These are phyloP conservation scores for Pyrgilauda ruficollis DNA, from an alignment of 2,113 vertebrate species.

Conservation along the genomic window DNA sequence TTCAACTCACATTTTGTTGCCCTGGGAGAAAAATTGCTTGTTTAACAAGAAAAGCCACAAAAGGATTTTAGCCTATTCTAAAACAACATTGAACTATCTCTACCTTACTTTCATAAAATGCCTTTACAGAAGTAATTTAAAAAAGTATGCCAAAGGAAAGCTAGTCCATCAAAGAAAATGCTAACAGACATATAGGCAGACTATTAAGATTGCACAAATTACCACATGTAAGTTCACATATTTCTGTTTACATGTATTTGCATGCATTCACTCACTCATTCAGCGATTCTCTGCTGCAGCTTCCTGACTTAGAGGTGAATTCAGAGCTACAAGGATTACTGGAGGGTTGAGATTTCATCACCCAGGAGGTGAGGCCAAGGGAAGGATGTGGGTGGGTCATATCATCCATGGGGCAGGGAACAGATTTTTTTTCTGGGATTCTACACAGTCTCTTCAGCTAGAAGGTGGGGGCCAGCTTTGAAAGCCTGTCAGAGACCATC, in stretches of 20 bases:
- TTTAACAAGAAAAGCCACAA: neutral
- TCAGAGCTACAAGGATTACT: neutral
- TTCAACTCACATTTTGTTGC: constrained; percentile 10
- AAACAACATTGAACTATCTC: neutral
- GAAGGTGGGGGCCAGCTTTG: neutral
- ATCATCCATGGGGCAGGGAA: neutral
- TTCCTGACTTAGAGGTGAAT: neutral
- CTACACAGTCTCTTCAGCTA: neutral
- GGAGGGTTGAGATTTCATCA: neutral
- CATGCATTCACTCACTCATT: neutral
- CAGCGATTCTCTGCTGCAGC: neutral
- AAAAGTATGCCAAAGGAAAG: neutral
- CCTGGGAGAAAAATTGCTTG: neutral
- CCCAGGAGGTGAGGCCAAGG: neutral
- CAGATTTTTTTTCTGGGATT: neutral
- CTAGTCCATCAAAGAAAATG: constrained; percentile 15
- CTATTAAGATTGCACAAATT: neutral
- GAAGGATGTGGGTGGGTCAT: neutral
- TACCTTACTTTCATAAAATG: neutral
- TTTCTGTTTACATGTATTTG: neutral
- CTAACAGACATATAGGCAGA: neutral
- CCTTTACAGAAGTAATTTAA: neutral
- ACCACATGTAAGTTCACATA: neutral
- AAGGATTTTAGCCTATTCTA: neutral
- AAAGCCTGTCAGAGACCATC: constrained; percentile 7